Conservation (phyloP, 2,888 invertebrate species). For the Drosophila testacea region DNA sequence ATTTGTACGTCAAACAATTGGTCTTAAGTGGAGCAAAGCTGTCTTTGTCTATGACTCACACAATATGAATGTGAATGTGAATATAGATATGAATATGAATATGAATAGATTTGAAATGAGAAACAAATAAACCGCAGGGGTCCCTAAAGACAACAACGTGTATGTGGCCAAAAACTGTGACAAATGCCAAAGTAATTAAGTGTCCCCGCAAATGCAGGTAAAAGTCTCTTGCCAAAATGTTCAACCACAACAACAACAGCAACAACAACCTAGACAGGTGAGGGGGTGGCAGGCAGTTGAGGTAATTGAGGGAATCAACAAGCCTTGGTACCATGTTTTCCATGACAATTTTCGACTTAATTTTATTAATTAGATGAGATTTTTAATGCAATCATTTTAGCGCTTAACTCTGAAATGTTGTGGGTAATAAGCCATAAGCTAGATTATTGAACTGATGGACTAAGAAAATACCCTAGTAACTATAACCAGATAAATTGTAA, state of each 20-base stretch:
- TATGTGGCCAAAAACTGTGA: slow-evolving; percentile 39
- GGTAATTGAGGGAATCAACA: slow-evolving; percentile 2
- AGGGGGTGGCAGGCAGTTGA: background rate
- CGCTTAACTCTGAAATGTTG: slow-evolving; percentile 4
- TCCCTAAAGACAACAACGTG: slow-evolving; percentile 17
- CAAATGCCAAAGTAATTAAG: slow-evolving; percentile 67
- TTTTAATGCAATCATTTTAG: slow-evolving; percentile 36
- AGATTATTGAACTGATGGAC: background rate
- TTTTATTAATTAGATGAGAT: slow-evolving; percentile 53
- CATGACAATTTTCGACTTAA: slow-evolving; percentile 48
- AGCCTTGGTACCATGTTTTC: slow-evolving; percentile 39
- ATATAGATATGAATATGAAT: slow-evolving; percentile 33
- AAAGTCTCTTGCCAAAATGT: slow-evolving; percentile 19
- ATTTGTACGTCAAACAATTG: slow-evolving; percentile 60
- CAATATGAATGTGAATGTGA: slow-evolving; percentile 9
- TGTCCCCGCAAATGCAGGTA: slow-evolving; percentile 42
- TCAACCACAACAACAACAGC: background rate
- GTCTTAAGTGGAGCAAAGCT: slow-evolving; percentile 55
- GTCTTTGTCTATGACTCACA: slow-evolving; percentile 46
- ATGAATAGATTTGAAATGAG: slow-evolving; percentile 14
- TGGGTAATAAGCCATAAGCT: slow-evolving; percentile 14
- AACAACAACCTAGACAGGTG: slow-evolving; percentile 5
- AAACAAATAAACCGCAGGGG: slow-evolving; percentile 22
- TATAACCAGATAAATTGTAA: background rate
- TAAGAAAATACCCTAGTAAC: background rate